phyloP scores from a whole-genome alignment of 2,113 vertebrate genomes.

The Apteryx mantelli region DNA sequence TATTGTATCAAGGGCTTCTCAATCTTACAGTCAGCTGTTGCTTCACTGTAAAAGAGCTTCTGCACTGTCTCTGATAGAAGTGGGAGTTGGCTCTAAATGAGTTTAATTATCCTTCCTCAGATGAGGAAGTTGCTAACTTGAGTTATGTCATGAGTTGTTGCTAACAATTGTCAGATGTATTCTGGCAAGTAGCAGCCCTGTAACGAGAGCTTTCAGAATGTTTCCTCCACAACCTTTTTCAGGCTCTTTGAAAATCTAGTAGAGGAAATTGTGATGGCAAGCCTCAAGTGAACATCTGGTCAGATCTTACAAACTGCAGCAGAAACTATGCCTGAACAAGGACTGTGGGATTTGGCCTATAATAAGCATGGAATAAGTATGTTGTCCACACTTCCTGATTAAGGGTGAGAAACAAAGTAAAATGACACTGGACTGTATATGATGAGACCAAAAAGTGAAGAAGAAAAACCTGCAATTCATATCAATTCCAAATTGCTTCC shows the following conservation, averaged over 20 bases:
- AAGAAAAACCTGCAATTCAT: neutral
- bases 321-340: neutral
- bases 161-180: constrained; percentile 27
- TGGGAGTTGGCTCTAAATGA: neutral
- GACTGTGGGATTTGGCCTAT: neutral
- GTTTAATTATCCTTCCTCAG: constrained; percentile 32
- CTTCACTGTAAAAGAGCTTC: constrained; percentile 35
- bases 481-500: neutral
- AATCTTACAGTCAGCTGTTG: constrained; percentile 4
- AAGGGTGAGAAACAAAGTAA: neutral
- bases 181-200: neutral
- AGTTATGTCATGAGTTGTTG: neutral
- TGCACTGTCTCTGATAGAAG: neutral
- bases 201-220: constrained; percentile 32
- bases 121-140: neutral
- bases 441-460: neutral
- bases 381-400: neutral
- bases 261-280: neutral
- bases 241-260: constrained; percentile 1
- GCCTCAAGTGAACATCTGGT: neutral
- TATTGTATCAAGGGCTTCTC: neutral
- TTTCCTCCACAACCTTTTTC: neutral
- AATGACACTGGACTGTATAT: neutral
- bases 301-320: neutral
- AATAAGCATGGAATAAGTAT: neutral